Evolutionary conservation across 2,797 vertebrate species (phyloP).

Genomic region (Myotis planiceps): DNA sequence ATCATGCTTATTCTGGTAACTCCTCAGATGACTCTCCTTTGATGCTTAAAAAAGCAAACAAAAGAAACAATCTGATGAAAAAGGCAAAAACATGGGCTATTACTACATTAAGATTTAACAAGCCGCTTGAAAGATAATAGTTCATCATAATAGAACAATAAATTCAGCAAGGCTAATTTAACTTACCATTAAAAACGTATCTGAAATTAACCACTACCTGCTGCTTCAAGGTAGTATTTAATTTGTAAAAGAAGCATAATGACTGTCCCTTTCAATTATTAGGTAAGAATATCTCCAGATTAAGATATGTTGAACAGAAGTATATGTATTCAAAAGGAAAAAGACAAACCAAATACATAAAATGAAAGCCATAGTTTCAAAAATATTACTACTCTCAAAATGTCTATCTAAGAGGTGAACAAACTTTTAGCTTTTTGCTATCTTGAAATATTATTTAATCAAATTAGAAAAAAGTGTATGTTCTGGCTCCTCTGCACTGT

Average conservation of each 20-base stretch:
- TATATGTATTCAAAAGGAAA: neutral
- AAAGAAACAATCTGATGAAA: constrained; percentile 31
- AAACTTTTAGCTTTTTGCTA: neutral
- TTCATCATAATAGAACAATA: constrained; percentile 75
- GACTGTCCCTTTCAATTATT: constrained; percentile 74
- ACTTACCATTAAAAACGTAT: constrained; percentile 69
- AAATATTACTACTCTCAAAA: neutral
- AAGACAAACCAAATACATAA: neutral
- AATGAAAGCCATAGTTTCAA: neutral
- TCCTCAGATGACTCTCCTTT: constrained; percentile 10
- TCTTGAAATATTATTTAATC: neutral
- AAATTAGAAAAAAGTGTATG: neutral
- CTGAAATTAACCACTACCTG: constrained; percentile 74
- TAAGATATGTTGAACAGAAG: constrained; percentile 56
- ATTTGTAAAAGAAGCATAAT: constrained; percentile 70
- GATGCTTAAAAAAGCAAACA: constrained; percentile 55
- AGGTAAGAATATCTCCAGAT: constrained; percentile 73
- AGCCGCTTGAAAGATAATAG: constrained; percentile 65
- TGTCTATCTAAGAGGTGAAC: neutral
- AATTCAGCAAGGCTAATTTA: constrained; percentile 67
- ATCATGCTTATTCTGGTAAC: neutral
- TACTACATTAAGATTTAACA: constrained; percentile 60
- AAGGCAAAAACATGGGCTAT: neutral
- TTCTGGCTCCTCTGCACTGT: neutral
- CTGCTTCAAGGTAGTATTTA: constrained; percentile 71